Conservation (phyloP, 2,797 vertebrate species). For the Erithacus rubecula region DNA sequence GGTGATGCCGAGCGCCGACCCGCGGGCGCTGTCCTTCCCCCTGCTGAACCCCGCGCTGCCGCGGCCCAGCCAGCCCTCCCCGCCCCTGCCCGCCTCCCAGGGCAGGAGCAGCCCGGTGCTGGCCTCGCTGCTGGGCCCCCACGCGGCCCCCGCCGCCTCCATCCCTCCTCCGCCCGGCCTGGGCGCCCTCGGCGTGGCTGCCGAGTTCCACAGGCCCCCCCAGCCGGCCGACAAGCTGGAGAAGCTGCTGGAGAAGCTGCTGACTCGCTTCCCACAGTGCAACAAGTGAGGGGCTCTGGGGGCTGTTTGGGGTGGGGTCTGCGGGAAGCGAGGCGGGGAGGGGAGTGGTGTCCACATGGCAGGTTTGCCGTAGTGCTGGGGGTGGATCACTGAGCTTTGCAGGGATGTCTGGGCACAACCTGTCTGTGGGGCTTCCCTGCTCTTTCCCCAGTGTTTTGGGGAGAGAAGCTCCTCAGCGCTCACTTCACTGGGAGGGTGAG, state of each 20-base stretch:
- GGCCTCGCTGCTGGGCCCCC: conserved; percentile 58
- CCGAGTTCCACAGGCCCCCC: conserved; percentile 66
- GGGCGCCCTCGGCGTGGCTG: conserved; percentile 46
- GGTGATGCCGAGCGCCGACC: conserved; percentile 79
- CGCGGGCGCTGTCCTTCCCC: conserved; percentile 72
- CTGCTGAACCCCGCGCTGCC: conserved; percentile 71
- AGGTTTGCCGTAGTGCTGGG: background rate
- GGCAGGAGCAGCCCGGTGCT: conserved; percentile 72
- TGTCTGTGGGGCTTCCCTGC: background rate
- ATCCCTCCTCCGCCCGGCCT: conserved; percentile 76
- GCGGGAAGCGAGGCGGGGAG: background rate
- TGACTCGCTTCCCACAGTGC: conserved; percentile 85
- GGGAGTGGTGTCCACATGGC: background rate
- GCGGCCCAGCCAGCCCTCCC: conserved; percentile 72
- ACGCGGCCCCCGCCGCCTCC: conserved; percentile 53
- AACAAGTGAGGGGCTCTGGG: conserved; percentile 74
- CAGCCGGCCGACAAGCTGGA: conserved; percentile 83
- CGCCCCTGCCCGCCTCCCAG: conserved; percentile 68
- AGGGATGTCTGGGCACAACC: background rate
- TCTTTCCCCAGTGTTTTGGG: background rate
- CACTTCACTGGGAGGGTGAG: rapidly evolving
- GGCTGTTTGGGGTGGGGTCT: rapidly evolving
- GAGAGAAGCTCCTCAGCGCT: background rate
- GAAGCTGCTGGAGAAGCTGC: conserved; percentile 87
- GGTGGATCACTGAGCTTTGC: background rate